Base-by-base conservation (phyloP, 2,888 invertebrate genomes). In the Lasioglossum oenotherae region DNA sequence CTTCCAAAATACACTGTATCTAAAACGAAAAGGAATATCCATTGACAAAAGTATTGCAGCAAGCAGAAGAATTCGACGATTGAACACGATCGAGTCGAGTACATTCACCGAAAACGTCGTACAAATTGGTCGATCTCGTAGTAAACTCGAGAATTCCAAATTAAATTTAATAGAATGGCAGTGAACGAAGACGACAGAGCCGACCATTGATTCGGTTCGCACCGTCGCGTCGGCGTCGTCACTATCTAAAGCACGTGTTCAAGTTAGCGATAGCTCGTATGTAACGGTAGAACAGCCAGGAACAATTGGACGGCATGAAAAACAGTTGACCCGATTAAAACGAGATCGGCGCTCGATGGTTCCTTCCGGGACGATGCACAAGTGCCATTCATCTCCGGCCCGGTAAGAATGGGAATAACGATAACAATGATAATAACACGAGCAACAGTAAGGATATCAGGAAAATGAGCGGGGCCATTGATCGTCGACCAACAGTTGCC, bases 321-420 rank as follows among this genome's bases (percentile, higher is more conserved):
- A 80, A 71, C 78, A 81, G 75, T 74, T 81, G 80, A 82, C 75
- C 88, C 73, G 82, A 80, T 88, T 85, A 82, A 89, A 89, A 87
- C 78, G 71, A 60, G 69, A 89, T 87, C 82, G 72, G 72, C 10
- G 31, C 79, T 81, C 79, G 46, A 35, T 46, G 53, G 69, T 76
- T 85, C 23, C 16, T 38, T 44, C 74, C 23, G 73, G 74, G 78
- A 60, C 74, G 81, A 78, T 87, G 46, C 78, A 84, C 80, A 80
- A 88, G 85, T 88, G 80, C 82, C 69, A 87, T 89, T 89, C 88
- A 85, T 79, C 82, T 72, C 69, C 38, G 80, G 80, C 79, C 80
- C 64, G 78, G 31, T 69, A 82, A 88, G 88, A 84, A 88, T 89
- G 81, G 84, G 81, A 87, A 89, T 84, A 88, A 89, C 78, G 88